Evolutionary conservation across 2,888 invertebrate species (phyloP).

Genomic region (Apamea sordens): DNA sequence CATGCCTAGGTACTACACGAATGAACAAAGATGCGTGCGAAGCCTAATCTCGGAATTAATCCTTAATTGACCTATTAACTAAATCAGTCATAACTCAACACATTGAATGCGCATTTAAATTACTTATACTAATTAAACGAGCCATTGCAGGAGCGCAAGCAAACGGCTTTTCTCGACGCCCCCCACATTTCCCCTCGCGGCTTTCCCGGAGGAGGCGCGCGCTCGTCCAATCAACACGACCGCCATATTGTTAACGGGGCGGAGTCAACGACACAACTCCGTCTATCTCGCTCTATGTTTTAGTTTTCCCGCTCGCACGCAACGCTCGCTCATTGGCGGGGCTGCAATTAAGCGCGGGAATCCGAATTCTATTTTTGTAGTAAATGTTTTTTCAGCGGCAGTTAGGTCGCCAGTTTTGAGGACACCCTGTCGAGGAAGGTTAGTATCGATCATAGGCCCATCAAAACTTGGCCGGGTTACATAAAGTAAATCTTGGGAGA

Average conservation of each 20-base stretch:
- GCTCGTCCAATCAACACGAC: conserved; percentile 91
- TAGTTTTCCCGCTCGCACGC: conserved; percentile 80
- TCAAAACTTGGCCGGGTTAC: conserved; percentile 77
- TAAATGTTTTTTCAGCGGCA: conserved; percentile 88
- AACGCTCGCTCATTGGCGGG: conserved; percentile 85
- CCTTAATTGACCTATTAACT: conserved; percentile 60
- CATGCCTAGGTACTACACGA: background rate
- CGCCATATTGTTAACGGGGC: conserved; percentile 93
- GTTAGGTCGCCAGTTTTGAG: conserved; percentile 76
- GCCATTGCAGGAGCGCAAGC: conserved; percentile 46
- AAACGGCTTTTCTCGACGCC: conserved; percentile 72
- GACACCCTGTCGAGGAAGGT: conserved; percentile 79
- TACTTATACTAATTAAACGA: conserved; percentile 63
- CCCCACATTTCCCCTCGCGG: conserved; percentile 78
- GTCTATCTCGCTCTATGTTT: conserved; percentile 77
- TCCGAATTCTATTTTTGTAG: conserved; percentile 90
- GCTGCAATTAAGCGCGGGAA: conserved; percentile 89
- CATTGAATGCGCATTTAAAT: conserved; percentile 60
- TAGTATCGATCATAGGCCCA: conserved; percentile 66
- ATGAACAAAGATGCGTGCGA: conserved; percentile 41
- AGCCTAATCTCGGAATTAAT: conserved; percentile 35
- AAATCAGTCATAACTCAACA: conserved; percentile 60
- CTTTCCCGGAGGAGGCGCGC: conserved; percentile 85
- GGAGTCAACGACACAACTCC: conserved; percentile 81
- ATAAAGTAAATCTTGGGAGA: conserved; percentile 85